These are phyloP conservation scores for Orcinus orca DNA, from an alignment of 2,113 vertebrate species.

Conservation along the genomic window DNA sequence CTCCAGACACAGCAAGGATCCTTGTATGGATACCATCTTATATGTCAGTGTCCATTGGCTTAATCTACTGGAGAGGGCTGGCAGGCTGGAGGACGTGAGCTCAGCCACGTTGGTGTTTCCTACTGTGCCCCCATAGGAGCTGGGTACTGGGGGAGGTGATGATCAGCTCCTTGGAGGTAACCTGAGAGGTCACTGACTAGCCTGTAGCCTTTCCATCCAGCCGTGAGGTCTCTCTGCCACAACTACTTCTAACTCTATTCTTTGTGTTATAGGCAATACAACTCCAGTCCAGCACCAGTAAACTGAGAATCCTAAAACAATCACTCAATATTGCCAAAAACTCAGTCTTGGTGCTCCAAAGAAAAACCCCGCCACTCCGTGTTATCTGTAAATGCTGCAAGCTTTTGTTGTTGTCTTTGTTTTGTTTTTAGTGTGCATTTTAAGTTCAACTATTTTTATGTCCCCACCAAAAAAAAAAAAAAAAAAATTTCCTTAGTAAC, in stretches of 20 bases:
- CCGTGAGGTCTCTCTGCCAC: not conserved
- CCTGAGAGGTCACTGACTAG: not conserved
- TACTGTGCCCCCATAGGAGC: not conserved
- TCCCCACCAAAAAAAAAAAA: slow-evolving; percentile 62
- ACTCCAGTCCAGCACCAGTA: not conserved
- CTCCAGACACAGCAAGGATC: not conserved
- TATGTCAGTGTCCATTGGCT: not conserved
- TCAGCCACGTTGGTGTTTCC: not conserved
- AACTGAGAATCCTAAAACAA: not conserved
- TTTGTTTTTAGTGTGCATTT: slow-evolving; percentile 20
- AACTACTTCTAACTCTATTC: not conserved
- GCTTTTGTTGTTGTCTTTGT: not conserved
- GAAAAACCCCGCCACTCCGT: not conserved
- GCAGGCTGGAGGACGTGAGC: not conserved
- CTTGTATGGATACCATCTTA: not conserved
- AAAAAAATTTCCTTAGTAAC: slow-evolving; percentile 80
- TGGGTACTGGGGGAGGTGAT: not conserved
- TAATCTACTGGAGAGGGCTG: not conserved
- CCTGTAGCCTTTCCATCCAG: not conserved
- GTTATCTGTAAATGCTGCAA: not conserved
- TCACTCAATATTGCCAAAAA: not conserved
- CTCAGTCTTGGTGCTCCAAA: not conserved
- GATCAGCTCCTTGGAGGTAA: not conserved
- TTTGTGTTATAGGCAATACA: not conserved
- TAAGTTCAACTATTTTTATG: slow-evolving; percentile 78